Percentiles rank a stretch among this genome's conserved stretches.
Evolutionary conservation across 2,797 vertebrate genomes (phyloP).

Genomic region (Tragopan temminckii): DNA sequence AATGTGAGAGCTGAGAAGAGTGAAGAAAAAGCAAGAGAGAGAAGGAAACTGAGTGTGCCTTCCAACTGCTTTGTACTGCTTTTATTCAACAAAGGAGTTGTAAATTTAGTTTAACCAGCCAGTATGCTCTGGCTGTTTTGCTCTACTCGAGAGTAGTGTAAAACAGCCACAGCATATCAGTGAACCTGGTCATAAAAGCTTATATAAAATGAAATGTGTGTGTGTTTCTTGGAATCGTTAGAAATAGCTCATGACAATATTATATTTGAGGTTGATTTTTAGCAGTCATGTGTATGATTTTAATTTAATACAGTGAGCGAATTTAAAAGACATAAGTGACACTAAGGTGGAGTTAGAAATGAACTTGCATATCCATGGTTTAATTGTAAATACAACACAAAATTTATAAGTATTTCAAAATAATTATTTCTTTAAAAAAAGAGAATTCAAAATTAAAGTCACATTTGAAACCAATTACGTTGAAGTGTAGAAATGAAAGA

Average conservation of each 20-base stretch:
- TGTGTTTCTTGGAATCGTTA: constrained; percentile 23
- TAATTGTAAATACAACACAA: background rate
- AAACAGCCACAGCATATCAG: constrained; percentile 42
- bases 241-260: background rate
- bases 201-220: constrained; percentile 18
- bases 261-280: background rate
- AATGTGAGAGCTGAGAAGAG: background rate
- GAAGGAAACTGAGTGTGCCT: background rate
- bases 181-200: constrained; percentile 26
- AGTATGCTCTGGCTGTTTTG: constrained; percentile 26
- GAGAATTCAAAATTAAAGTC: background rate
- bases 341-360: background rate
- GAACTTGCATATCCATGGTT: background rate
- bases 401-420: background rate
- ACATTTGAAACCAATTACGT: background rate
- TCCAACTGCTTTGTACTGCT: constrained; percentile 2
- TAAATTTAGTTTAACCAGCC: constrained; percentile 44
- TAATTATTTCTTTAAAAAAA: background rate
- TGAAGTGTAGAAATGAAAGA: background rate
- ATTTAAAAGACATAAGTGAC: background rate
- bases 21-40: background rate
- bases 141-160: constrained; percentile 31
- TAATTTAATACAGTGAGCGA: background rate
- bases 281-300: background rate
- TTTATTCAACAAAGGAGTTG: constrained; percentile 44